A percentile compares a stretch with the other conserved stretches of the same genome.
Evolutionary conservation across 1,140 invertebrate genomes (phyloP).

Genomic region (Drosophila pallidifrons): DNA sequence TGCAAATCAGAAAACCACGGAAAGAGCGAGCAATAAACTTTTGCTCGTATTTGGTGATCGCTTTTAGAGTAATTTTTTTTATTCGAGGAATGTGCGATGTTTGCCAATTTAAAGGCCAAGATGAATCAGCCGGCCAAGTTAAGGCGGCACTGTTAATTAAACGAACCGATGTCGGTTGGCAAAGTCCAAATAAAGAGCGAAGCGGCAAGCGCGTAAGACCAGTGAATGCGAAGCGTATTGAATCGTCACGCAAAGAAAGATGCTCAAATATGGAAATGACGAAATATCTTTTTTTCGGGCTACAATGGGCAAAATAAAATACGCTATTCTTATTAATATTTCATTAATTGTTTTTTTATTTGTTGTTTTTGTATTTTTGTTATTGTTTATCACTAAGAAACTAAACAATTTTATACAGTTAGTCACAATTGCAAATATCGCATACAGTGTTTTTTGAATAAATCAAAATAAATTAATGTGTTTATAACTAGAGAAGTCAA

Average conservation of each 20-base stretch:
- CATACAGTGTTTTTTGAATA: constrained; percentile 78
- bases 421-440: constrained; percentile 80
- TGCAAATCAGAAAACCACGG: constrained; percentile 49
- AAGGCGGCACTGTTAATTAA: constrained; percentile 42
- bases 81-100: constrained; percentile 63
- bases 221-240: constrained; percentile 25
- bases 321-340: constrained; percentile 22
- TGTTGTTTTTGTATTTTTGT: constrained; percentile 41
- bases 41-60: constrained; percentile 63
- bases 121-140: constrained; percentile 54
- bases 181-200: constrained; percentile 60
- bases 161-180: constrained; percentile 35
- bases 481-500: background rate
- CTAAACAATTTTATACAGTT: constrained; percentile 66
- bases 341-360: constrained; percentile 9
- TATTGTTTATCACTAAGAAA: constrained; percentile 44
- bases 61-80: constrained; percentile 48
- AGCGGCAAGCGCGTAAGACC: constrained; percentile 58
- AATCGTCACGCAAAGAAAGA: constrained; percentile 42
- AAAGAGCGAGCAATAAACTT: constrained; percentile 58
- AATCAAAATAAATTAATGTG: constrained; percentile 68
- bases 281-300: constrained; percentile 12
- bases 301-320: constrained; percentile 2
- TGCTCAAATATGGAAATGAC: constrained; percentile 66
- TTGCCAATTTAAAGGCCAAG: constrained; percentile 55